Conservation (phyloP, 2,797 vertebrate genomes). For the Alosa sapidissima region DNA sequence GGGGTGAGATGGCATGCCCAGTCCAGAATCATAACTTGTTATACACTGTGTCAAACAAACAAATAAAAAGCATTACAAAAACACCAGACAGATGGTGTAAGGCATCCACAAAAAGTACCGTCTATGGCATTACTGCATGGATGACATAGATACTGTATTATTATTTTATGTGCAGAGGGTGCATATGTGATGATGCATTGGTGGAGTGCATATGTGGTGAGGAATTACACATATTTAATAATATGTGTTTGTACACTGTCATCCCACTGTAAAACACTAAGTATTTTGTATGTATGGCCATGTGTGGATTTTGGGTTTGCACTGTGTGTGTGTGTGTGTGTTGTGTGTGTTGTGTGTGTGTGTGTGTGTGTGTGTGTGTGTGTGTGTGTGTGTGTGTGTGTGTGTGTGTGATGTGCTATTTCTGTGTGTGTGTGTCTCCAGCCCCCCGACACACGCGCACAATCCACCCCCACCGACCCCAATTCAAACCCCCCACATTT, state of each 20-base stretch:
- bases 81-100: no score
- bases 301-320: slow-evolving; percentile 33
- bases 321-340: slow-evolving; percentile 28
- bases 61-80: neutral
- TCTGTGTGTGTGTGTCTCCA: slow-evolving; percentile 29
- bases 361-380: slow-evolving; percentile 33
- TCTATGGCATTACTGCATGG: no score
- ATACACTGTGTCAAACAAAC: neutral
- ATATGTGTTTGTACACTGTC: neutral
- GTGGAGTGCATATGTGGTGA: neutral
- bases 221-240: neutral
- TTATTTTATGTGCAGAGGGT: neutral
- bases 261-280: neutral
- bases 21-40: neutral
- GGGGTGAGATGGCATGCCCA: neutral
- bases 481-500: slow-evolving; percentile 38
- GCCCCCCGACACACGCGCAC: slow-evolving; percentile 37
- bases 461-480: slow-evolving; percentile 32
- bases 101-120: no score
- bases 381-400: slow-evolving; percentile 38
- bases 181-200: no score
- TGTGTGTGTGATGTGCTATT: slow-evolving; percentile 27
- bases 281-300: neutral
- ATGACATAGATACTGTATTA: neutral
- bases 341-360: neutral